Evolutionary conservation across 2,888 invertebrate genomes (phyloP).

Genomic region (Trichacis sp.): DNA sequence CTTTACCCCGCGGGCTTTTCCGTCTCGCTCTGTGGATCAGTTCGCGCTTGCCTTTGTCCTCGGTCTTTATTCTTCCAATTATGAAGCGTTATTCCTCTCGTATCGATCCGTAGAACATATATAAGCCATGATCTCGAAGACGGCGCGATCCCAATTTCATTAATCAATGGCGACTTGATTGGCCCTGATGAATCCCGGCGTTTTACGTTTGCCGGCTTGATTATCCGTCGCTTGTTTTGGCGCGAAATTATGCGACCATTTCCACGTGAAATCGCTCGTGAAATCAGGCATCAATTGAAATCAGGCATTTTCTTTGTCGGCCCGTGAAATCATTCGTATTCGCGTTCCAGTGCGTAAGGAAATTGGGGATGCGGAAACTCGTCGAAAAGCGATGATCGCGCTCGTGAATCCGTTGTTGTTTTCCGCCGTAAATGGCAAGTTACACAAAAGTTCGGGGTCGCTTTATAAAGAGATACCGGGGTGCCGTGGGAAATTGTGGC

Average conservation of each 20-base stretch:
- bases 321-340: no score
- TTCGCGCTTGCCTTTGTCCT: conserved; percentile 22
- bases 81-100: conserved; percentile 33
- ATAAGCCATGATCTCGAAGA: conserved; percentile 1
- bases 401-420: no score
- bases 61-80: conserved; percentile 33
- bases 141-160: conserved; percentile 21
- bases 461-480: no score
- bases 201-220: background rate
- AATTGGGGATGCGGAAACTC: no score
- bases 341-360: no score
- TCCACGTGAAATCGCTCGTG: conserved; percentile 32
- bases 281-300: no score
- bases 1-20: conserved; percentile 9
- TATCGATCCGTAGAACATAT: conserved; percentile 29
- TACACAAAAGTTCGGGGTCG: no score
- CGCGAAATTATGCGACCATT: no score
- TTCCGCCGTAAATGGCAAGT: no score
- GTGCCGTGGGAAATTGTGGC: no score
- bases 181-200: conserved; percentile 25
- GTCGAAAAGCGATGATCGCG: no score
- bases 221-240: background rate
- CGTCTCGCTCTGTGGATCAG: background rate
- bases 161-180: conserved; percentile 29
- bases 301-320: no score